Base-by-base conservation (phyloP, 92 coral and sea anemone genomes). In the Porites evermanni region DNA sequence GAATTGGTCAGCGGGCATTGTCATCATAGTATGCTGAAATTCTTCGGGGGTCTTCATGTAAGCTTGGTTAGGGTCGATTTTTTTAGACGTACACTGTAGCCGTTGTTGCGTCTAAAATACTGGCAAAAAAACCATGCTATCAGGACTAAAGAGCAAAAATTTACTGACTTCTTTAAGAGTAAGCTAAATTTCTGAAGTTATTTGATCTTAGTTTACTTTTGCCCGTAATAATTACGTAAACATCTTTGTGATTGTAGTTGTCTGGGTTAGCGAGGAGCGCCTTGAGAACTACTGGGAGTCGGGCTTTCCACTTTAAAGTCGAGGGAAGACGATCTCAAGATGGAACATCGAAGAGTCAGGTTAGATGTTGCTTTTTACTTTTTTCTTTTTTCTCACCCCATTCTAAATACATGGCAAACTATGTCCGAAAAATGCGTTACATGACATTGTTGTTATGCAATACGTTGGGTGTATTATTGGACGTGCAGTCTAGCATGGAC, bases 321-420 rank as follows among this genome's bases (percentile, higher is more conserved):
- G 98, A 90, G 76, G 98, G 98, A 29, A 81, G 95, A 64, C 86
- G 90, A 68, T 73, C 94, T 2, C 89, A 90, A 77, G 95, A 94
- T 79, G 93, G 91, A 17, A 92, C 95, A 47, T 74, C 95, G 12
- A 94, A 94, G 79, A 84, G 92, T 70, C 94, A 94, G 95, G 98
- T 94, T 80, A 52, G 95, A 68, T 21, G 18, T 12, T 63, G 53
- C 11, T 68, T 13, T n/a, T 51, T 64, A 19, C 44, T n/a, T 2
- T 54, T 6, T 54, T 82, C 18, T 74, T 24, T 7, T 44, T 71
- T 72, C 26, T 12, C 4, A 72, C 13, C 0, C 58, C 47, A 3
- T 38, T 12, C 69, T 17, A 18, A 4, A 29, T 12, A 13, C 23
- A 53, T 13, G 20, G 20, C 10, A 16, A n/a, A 4, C 58, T 52